phyloP scores from a whole-genome alignment of 2,888 invertebrate species.

The Cataglyphis altisquamis region DNA sequence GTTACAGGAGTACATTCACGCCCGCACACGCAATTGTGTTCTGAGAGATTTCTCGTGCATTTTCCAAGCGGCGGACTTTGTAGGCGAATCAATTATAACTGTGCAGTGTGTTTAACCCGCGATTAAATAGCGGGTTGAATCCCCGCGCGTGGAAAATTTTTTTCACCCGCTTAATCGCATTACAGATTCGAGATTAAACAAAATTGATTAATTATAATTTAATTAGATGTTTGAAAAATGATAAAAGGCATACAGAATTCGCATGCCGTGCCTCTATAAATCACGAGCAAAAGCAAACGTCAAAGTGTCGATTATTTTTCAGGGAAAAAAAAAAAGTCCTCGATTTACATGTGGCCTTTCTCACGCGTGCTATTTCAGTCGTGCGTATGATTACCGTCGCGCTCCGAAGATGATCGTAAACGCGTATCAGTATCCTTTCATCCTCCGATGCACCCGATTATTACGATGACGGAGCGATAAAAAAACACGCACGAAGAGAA shows the following conservation, averaged over 20 bases:
- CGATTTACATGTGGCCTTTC: not conserved
- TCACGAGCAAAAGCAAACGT: not conserved
- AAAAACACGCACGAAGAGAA: conserved; percentile 18
- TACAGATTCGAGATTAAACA: not conserved
- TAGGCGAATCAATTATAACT: conserved; percentile 36
- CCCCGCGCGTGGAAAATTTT: not conserved
- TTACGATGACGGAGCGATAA: not conserved
- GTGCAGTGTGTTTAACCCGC: not conserved
- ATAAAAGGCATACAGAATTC: too few relatives aligned
- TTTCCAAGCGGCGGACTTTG: conserved; percentile 33
- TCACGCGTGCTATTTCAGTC: conserved; percentile 23
- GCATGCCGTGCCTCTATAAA: not conserved
- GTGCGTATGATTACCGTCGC: conserved; percentile 35
- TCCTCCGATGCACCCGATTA: conserved; percentile 3
- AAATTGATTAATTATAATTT: not conserved
- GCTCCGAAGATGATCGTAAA: not conserved
- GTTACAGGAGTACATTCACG: conserved; percentile 14
- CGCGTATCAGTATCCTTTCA: conserved; percentile 4
- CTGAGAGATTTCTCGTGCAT: conserved; percentile 39
- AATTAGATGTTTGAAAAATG: too few relatives aligned
- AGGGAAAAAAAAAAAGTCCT: not conserved
- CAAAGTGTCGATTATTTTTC: conserved; percentile 1
- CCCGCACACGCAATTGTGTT: not conserved
- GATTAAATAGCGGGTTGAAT: conserved; percentile 8
- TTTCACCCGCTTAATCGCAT: not conserved